Percentiles rank a stretch among this genome's conserved stretches.
Conservation (phyloP, 1,140 invertebrate species). For the Callitettix versicolor region DNA sequence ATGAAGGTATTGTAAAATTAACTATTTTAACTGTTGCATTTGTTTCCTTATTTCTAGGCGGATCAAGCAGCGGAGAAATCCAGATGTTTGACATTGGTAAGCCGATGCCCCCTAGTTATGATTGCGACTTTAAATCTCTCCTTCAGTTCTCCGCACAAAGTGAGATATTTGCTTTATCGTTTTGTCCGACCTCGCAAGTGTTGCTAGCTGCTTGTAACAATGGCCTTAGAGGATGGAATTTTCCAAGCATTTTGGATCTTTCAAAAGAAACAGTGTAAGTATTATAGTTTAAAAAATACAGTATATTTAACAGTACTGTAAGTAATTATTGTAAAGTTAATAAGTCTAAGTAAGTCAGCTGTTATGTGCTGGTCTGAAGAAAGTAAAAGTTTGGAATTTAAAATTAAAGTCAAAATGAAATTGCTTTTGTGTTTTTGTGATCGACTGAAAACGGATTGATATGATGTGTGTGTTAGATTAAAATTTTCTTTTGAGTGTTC, state of each 20-base stretch:
- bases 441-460: no score
- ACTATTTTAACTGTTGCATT: no score
- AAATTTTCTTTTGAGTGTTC: no score
- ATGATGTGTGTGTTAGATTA: no score
- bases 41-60: conserved; percentile 34
- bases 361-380: background rate
- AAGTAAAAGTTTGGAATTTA: background rate
- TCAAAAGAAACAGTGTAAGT: background rate
- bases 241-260: background rate
- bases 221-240: conserved; percentile 19
- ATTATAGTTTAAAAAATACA: no score
- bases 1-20: no score
- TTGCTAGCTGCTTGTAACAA: conserved; percentile 22
- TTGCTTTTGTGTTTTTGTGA: no score
- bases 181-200: conserved; percentile 16
- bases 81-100: conserved; percentile 34
- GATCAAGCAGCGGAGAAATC: conserved; percentile 33
- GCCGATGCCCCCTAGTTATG: conserved; percentile 30
- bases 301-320: no score
- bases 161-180: conserved; percentile 24
- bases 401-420: no score
- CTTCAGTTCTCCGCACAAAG: conserved; percentile 21
- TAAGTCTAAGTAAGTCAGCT: no score
- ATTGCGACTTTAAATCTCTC: conserved; percentile 23
- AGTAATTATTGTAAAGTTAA: no score